Evolutionary conservation across 2,797 vertebrate species (phyloP).

Genomic region (Phrynocephalus vlangalii): DNA sequence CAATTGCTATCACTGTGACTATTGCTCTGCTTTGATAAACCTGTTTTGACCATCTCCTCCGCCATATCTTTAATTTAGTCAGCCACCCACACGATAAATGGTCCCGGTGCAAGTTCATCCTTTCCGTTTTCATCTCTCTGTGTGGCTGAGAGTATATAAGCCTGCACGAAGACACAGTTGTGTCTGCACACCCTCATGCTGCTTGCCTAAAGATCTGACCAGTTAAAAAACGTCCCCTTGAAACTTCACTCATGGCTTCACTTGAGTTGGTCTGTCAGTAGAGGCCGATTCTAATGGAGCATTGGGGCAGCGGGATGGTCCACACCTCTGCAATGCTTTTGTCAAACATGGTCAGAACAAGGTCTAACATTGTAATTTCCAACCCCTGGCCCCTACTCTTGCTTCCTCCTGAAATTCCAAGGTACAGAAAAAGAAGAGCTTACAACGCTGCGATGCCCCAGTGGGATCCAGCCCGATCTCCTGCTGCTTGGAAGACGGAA

Average conservation of each 20-base stretch:
- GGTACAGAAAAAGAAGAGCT: constrained; percentile 45
- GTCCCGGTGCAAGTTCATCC: background rate
- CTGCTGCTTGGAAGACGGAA: constrained; percentile 91
- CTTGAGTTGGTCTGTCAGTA: background rate
- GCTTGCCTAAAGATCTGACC: background rate
- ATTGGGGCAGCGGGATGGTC: background rate
- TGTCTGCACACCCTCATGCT: background rate
- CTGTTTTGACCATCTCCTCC: background rate
- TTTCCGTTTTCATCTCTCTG: background rate
- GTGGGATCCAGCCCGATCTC: constrained; percentile 91
- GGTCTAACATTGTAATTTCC: background rate
- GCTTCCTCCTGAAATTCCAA: background rate
- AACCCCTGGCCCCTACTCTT: background rate
- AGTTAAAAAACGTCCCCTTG: background rate
- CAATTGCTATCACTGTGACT: background rate
- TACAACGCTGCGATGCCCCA: constrained; percentile 94
- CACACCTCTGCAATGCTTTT: background rate
- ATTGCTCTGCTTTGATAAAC: no score
- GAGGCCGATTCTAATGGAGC: background rate
- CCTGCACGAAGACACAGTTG: background rate
- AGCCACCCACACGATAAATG: background rate
- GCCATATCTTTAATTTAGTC: background rate
- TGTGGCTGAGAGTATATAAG: background rate
- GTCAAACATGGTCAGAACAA: no score
- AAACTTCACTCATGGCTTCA: background rate